Conservation (phyloP, 1,140 invertebrate genomes). For the Microvelia longipes region DNA sequence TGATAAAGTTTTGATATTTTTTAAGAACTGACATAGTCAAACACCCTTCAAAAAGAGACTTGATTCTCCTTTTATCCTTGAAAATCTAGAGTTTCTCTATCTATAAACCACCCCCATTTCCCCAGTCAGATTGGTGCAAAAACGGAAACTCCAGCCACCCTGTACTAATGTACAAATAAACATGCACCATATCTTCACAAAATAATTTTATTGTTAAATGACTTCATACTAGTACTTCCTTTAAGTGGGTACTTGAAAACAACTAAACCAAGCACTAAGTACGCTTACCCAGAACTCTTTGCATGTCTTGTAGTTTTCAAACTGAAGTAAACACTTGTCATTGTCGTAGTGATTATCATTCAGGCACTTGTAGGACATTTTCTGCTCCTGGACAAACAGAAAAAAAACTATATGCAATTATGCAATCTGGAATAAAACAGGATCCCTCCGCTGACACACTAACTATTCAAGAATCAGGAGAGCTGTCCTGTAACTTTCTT, state of each 20-base stretch:
- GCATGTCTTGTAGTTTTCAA: conserved; percentile 11
- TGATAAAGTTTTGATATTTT: no score
- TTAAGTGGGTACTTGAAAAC: background rate
- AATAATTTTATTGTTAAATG: background rate
- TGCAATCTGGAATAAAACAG: background rate
- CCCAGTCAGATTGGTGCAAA: no score
- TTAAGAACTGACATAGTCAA: no score
- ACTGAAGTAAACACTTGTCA: conserved; percentile 1
- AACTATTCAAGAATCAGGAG: background rate
- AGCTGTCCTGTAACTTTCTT: background rate
- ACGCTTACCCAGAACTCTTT: conserved; percentile 13
- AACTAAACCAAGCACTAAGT: background rate
- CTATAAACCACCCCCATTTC: no score
- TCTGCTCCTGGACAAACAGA: conserved; percentile 6
- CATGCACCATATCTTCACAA: background rate
- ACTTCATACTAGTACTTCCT: background rate
- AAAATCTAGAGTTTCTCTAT: no score
- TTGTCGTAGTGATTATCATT: conserved; percentile 9
- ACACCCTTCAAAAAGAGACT: no score
- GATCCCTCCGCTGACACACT: background rate
- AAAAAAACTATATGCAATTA: background rate
- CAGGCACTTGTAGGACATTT: conserved; percentile 6
- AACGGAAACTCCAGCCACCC: no score
- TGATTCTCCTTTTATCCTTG: no score
- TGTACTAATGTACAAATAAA: background rate